Conservation (phyloP, 1,140 invertebrate species). For the Drosophila lini region DNA sequence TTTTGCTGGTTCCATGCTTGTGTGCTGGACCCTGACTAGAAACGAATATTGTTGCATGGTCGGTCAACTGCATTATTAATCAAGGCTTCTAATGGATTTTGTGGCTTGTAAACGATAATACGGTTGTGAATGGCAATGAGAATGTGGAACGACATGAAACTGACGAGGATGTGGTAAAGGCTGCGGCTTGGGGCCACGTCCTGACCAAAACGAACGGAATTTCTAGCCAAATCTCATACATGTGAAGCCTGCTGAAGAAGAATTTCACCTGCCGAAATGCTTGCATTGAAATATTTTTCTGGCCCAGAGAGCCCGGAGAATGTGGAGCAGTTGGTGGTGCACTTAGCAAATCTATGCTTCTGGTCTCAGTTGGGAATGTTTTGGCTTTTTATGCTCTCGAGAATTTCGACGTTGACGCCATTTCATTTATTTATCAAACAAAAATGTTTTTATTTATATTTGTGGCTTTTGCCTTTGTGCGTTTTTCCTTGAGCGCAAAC, state of each 20-base stretch:
- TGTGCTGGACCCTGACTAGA: slow-evolving; percentile 28
- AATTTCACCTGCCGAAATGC: slow-evolving; percentile 3
- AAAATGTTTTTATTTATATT: background rate
- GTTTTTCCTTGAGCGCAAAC: slow-evolving; percentile 11
- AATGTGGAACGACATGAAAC: background rate
- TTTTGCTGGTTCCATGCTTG: slow-evolving; percentile 10
- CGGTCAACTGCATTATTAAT: slow-evolving; percentile 60
- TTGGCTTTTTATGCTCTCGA: background rate
- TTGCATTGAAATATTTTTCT: slow-evolving; percentile 1
- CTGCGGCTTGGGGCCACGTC: background rate
- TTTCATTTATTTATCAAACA: slow-evolving; percentile 23
- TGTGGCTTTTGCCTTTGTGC: background rate
- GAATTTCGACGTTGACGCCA: background rate
- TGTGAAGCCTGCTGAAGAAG: background rate
- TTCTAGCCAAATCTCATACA: slow-evolving; percentile 1
- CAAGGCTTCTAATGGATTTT: slow-evolving; percentile 53
- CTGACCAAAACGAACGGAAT: background rate
- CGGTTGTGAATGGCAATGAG: slow-evolving; percentile 13
- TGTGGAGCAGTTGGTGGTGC: slow-evolving; percentile 1
- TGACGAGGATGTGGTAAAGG: slow-evolving; percentile 11
- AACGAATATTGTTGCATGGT: slow-evolving; percentile 43
- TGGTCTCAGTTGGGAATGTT: background rate
- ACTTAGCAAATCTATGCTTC: background rate
- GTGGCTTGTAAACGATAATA: slow-evolving; percentile 51
- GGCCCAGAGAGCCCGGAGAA: background rate